Evolutionary conservation across 2,797 vertebrate genomes (phyloP).

Genomic region (Hephaestus fuliginosus): DNA sequence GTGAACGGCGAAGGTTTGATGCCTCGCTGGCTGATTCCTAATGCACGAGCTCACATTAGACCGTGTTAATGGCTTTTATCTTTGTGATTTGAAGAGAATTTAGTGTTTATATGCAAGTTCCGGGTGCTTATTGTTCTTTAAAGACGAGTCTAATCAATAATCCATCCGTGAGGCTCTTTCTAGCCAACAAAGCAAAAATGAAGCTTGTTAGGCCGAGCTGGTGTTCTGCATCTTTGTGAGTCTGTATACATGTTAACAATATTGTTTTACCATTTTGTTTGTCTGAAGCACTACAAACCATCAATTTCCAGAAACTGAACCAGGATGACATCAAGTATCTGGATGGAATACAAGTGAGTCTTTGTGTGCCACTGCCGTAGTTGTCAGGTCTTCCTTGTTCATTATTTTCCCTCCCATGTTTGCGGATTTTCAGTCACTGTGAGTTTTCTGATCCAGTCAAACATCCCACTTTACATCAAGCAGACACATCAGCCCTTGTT

Average conservation of each 20-base stretch:
- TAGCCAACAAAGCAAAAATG: too few species aligned
- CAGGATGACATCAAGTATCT: conserved; percentile 80
- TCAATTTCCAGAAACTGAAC: conserved; percentile 90
- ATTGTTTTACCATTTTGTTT: background rate
- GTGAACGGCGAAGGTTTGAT: background rate
- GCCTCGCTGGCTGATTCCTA: background rate
- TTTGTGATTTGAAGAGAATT: background rate
- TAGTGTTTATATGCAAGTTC: background rate
- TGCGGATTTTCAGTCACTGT: background rate
- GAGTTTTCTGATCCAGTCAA: background rate
- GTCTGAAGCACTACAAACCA: conserved; percentile 87
- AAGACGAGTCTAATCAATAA: background rate
- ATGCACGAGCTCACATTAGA: too few species aligned
- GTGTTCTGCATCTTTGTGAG: background rate
- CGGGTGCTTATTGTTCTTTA: background rate
- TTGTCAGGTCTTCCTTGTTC: background rate
- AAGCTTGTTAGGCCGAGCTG: background rate
- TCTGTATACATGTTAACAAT: background rate
- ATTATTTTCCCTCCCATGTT: background rate
- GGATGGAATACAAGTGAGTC: conserved; percentile 87
- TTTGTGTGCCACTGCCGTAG: background rate
- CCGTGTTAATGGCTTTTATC: background rate
- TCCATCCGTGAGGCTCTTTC: background rate
- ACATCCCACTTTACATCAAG: background rate
- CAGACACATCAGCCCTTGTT: background rate